Percentiles rank a stretch among this genome's conserved stretches.
phyloP scores from a whole-genome alignment of 2,113 vertebrate genomes.

The Polyodon spathula region DNA sequence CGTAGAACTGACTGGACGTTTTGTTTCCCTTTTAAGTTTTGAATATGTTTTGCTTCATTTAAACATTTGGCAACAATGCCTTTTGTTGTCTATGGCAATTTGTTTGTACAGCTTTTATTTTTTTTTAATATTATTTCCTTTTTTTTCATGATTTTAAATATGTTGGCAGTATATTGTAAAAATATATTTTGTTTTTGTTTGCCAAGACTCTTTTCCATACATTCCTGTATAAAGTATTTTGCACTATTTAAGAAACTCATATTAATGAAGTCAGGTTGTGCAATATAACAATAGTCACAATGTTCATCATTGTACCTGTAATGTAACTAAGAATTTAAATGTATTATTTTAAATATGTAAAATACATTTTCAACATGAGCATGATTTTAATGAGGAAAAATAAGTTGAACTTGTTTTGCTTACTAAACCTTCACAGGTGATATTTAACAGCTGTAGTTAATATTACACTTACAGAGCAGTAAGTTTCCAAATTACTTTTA shows the following conservation, averaged over 20 bases:
- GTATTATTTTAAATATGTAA: conserved; percentile 98
- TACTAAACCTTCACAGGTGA: conserved; percentile 35
- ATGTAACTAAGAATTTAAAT: conserved; percentile 88
- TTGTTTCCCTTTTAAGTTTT: conserved; percentile 62
- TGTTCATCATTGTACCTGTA: conserved; percentile 86
- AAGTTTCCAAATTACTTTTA: conserved; percentile 39
- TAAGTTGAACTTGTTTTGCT: conserved; percentile 44
- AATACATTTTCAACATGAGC: conserved; percentile 92
- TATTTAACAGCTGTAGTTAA: conserved; percentile 56
- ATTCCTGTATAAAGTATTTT: conserved; percentile 96
- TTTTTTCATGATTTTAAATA: conserved; percentile 45
- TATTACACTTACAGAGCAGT: conserved; percentile 20
- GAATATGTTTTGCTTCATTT: conserved; percentile 55
- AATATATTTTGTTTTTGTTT: conserved; percentile 57
- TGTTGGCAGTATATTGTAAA: conserved; percentile 78
- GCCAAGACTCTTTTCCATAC: conserved; percentile 70
- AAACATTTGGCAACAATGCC: conserved; percentile 47
- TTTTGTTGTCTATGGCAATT: conserved; percentile 83
- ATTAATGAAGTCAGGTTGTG: conserved; percentile 90
- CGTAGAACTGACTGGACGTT: conserved; percentile 66
- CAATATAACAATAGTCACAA: conserved; percentile 84
- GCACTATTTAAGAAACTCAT: conserved; percentile 93
- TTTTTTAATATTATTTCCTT: conserved; percentile 29
- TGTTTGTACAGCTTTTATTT: conserved; percentile 74
- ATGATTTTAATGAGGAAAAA: conserved; percentile 75